Evolutionary conservation across 2,888 invertebrate species (phyloP), one percentile per base, ranked within the genome.

Genomic region (Drosophila helvetica): DNA sequence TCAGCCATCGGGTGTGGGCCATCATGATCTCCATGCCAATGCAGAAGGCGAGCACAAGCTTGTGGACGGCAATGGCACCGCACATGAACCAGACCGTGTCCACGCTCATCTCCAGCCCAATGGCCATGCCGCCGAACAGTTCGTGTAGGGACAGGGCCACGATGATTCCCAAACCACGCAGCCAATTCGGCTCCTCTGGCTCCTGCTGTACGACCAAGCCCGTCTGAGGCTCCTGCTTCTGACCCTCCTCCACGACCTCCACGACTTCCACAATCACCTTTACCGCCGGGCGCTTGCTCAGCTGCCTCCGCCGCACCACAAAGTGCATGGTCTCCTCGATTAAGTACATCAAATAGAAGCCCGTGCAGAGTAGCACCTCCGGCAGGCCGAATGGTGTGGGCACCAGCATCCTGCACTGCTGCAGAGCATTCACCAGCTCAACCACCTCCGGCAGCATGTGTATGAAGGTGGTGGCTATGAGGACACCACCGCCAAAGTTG

Each of bases 21-120:
- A 95, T 94, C 56, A 96, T 94, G 48, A 97, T 92, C 90, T 97
- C 96, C 43, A 97, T 95, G 7, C 97, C 97, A 54, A 97, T 96
- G 90, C 97, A 97, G 91, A 97, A 97, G 0, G 97, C 96, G 70
- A 97, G 95, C 2, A 97, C 96, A 42, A 97, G 93, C 90, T 97
- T 97, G 91, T 97, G 97, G 0, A 96, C 96, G 0, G 96, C 94
- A 5, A 97, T 95, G 0, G 97, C 97, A 4, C 94, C 96, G 88
- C 96, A 95, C 95, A 97, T 96, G 90, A 96, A 96, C 93, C 95
- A 95, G 6, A 95, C 94, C 46, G 93, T 93, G 1, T 91, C 85
- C 2, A 93, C 92, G 46, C 94, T 94, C 22, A 94, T 93, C 90
- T 96, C 96, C 61, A 97, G 91, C 0, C 97, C 97, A 18, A 97